These are phyloP conservation scores for Cepaea hortensis DNA, from an alignment of 2,888 invertebrate genomes.

Conservation along the genomic window DNA sequence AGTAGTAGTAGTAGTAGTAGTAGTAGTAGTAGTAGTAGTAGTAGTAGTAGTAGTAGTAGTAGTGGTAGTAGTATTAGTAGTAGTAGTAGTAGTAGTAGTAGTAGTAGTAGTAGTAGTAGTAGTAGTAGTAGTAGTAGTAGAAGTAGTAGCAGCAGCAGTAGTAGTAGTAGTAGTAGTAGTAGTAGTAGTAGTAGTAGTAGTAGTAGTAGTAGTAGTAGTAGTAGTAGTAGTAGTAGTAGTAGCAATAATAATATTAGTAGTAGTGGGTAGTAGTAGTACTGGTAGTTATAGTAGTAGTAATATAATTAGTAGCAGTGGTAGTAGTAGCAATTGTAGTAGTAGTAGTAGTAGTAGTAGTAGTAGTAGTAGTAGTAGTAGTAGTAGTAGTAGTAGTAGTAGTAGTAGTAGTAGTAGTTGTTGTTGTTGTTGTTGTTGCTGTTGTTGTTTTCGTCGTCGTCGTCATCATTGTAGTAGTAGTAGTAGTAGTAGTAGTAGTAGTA, in stretches of 20 bases:
- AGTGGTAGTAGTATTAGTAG: no score
- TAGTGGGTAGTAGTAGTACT: no score
- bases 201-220: slow-evolving; percentile 47
- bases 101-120: slow-evolving; percentile 51
- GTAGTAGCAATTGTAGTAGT: no score
- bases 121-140: slow-evolving; percentile 20
- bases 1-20: slow-evolving; percentile 42
- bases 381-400: slow-evolving; percentile 46
- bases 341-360: slow-evolving; percentile 48
- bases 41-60: not conserved
- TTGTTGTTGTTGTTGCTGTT: not conserved
- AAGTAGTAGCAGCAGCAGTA: slow-evolving; percentile 19
- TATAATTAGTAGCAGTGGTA: no score
- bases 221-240: slow-evolving; percentile 47
- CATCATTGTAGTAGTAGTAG: slow-evolving; percentile 50
- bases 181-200: slow-evolving; percentile 31
- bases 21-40: slow-evolving; percentile 38
- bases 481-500: slow-evolving; percentile 28
- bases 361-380: slow-evolving; percentile 47
- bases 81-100: slow-evolving; percentile 75
- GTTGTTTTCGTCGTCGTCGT: not conserved
- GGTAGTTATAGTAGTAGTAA: no score
- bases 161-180: not conserved
- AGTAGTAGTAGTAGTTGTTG: slow-evolving; percentile 41
- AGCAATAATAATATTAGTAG: no score